Base-by-base conservation (phyloP, 2,888 invertebrate species). In the Drosophila bunnanda region DNA sequence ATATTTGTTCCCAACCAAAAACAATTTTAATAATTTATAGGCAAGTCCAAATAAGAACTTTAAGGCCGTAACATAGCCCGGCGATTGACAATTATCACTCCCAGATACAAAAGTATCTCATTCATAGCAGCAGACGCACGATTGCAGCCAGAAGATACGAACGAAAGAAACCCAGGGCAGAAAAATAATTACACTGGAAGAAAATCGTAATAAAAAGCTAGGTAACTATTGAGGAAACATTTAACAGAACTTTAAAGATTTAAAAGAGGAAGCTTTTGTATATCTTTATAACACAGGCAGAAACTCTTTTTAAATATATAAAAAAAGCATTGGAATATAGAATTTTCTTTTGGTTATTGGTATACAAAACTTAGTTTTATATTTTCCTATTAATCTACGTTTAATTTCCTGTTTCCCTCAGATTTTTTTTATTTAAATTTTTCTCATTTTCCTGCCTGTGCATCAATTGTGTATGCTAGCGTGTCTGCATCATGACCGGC, bases 11-110 rank as follows among this genome's bases (percentile, higher is more conserved):
- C 12, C 44, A 8, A 68, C 50, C 32, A 28, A 46, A 71, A 54
- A 62, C 30, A 36, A 73, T 73, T 64, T 61, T 44, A 69, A 60
- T 72, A 70, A 70, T 62, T 70, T 70, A 73, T 54, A 48, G 46
- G 13, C 43, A 22, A 41, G 20, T 41, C 20, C 41, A 61, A 72
- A 72, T 68, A 54, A 54, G 36, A 54, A 61, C 32, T 53, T 43
- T 30, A 41, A 50, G 41, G 34, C 5, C 2, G 15, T 15, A 25
- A 38, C 43, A 58, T 36, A 22, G 28, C 28, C 32, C 10, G 13
- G 28, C 72, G 44, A 52, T 39, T 41, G 41, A 53, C 59, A 69
- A 75, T 68, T 75, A 75, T 68, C 75, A 58, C 39, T 48, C 43
- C 48, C 12, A 59, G 46, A 67, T 55, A 67, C 48, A 72, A 75